These are phyloP conservation scores for Enteromius trimaculatus DNA, from an alignment of 2,797 vertebrate genomes.

Conservation along the genomic window DNA sequence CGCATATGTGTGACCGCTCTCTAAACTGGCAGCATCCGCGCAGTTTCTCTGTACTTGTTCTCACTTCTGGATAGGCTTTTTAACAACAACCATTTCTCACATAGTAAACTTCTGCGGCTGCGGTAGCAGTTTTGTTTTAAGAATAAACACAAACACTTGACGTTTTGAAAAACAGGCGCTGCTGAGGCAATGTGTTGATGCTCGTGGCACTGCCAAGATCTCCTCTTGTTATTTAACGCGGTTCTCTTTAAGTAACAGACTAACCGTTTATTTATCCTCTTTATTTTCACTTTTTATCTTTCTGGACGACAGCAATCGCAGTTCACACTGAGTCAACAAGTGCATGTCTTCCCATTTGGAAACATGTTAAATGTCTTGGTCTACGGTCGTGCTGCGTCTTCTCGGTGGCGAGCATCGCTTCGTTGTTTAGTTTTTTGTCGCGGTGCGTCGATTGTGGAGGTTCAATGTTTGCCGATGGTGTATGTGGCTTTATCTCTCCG, in stretches of 20 bases:
- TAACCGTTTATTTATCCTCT: not conserved
- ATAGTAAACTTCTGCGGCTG: not conserved
- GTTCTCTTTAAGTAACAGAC: conserved; percentile 2
- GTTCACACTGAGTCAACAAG: conserved; percentile 38
- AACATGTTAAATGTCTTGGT: not conserved
- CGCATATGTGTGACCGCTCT: conserved; percentile 8
- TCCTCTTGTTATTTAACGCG: not conserved
- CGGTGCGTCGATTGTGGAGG: conserved; percentile 1
- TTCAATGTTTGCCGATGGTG: not conserved
- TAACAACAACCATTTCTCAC: not conserved
- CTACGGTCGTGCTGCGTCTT: not conserved
- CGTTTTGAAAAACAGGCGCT: not conserved
- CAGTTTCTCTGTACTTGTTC: not conserved
- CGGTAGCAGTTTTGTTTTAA: not conserved
- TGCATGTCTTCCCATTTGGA: not conserved
- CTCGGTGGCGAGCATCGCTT: not conserved
- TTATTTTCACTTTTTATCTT: not conserved
- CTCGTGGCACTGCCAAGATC: not conserved
- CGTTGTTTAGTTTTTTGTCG: conserved; percentile 6
- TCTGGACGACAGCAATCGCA: not conserved
- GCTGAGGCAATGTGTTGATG: not conserved
- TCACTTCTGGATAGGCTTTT: not conserved
- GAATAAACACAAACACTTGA: not conserved
- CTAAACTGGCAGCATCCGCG: not conserved
- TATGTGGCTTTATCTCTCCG: not conserved